Evolutionary conservation across 1,140 invertebrate species (phyloP).

Genomic region (Microplitis demolitor): DNA sequence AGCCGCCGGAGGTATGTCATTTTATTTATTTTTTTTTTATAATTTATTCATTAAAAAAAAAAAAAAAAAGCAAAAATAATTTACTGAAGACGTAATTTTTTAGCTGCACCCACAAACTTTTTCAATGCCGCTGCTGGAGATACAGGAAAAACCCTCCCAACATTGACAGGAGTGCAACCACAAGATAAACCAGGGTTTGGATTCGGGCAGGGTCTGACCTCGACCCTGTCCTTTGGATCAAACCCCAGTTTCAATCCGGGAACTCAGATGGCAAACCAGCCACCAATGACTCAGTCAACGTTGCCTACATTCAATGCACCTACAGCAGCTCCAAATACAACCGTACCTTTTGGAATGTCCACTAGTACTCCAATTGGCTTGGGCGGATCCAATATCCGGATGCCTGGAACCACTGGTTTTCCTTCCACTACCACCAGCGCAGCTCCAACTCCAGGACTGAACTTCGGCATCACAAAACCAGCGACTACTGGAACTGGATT

Average conservation of each 20-base stretch:
- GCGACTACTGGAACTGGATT: constrained; percentile 52
- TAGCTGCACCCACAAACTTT: constrained; percentile 26
- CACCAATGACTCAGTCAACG: not conserved
- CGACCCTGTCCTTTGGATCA: constrained; percentile 4
- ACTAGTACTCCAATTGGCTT: not conserved
- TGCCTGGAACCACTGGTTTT: not conserved
- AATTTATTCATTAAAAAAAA: no score
- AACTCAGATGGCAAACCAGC: not conserved
- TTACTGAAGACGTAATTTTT: not conserved
- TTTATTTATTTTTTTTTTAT: no score
- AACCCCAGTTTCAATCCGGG: not conserved
- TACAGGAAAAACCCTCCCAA: not conserved
- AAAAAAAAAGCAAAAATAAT: no score
- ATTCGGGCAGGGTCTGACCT: not conserved
- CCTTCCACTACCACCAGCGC: constrained; percentile 38
- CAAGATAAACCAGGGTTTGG: not conserved
- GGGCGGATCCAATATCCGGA: not conserved
- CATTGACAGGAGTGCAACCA: not conserved
- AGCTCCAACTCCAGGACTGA: constrained; percentile 12
- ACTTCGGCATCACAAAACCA: constrained; percentile 41
- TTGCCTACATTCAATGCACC: constrained; percentile 14
- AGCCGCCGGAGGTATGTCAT: no score
- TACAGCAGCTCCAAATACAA: not conserved
- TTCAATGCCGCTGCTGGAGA: constrained; percentile 5
- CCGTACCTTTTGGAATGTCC: not conserved